A percentile compares a stretch with the other conserved stretches of the same genome.
Evolutionary conservation across 2,113 vertebrate genomes (phyloP).

Genomic region (Datnioides undecimradiatus): DNA sequence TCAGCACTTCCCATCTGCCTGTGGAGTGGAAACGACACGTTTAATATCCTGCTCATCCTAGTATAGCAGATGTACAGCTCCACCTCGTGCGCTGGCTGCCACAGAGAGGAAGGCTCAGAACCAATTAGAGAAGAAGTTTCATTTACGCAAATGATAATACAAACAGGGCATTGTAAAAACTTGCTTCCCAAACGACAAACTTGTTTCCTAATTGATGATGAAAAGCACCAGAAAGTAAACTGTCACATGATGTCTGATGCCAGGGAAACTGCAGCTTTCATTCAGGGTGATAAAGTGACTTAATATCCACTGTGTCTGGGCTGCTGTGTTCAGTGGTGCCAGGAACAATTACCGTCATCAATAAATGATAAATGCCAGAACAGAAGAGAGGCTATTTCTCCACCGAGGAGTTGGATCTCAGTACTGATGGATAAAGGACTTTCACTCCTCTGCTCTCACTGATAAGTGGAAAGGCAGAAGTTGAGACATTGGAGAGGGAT

Average conservation of each 20-base stretch:
- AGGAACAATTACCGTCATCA: conserved; percentile 76
- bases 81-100: conserved; percentile 10
- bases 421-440: conserved; percentile 53
- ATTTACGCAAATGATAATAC: conserved; percentile 23
- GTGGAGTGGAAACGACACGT: conserved; percentile 32
- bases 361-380: conserved; percentile 77
- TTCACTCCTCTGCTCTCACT: conserved; percentile 32
- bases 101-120: conserved; percentile 6
- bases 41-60: conserved; percentile 46
- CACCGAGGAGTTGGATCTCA: conserved; percentile 49
- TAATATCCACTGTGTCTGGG: conserved; percentile 75
- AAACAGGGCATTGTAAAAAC: conserved; percentile 24
- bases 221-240: conserved; percentile 51
- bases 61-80: conserved; percentile 44
- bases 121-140: conserved; percentile 27
- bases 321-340: conserved; percentile 67
- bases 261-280: conserved; percentile 44
- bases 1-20: conserved; percentile 39
- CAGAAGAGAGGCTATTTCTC: conserved; percentile 58
- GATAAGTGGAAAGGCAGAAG: conserved; percentile 49
- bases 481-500: conserved; percentile 24
- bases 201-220: conserved; percentile 27
- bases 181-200: conserved; percentile 10
- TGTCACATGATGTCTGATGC: conserved; percentile 39
- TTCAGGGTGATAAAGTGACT: conserved; percentile 75